phyloP scores from a whole-genome alignment of 2,113 vertebrate species.

The Lophura nycthemera region DNA sequence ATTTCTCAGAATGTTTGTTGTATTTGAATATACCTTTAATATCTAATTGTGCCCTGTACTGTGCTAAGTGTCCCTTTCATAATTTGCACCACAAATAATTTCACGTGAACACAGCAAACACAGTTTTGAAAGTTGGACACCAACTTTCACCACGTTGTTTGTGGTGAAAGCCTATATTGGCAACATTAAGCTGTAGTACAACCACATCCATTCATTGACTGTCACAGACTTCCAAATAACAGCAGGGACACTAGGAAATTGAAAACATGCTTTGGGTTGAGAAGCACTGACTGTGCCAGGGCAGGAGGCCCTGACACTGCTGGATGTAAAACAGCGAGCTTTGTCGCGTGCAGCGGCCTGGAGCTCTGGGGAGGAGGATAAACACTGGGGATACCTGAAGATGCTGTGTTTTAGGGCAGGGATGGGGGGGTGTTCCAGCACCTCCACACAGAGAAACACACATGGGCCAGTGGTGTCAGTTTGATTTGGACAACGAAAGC shows the following conservation, averaged over 20 bases:
- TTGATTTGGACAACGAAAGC: not conserved
- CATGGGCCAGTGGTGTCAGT: too few species aligned
- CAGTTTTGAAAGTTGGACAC: not conserved
- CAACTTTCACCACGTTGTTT: not conserved
- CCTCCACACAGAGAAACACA: not conserved
- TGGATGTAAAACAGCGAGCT: not conserved
- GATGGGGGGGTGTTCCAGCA: too few species aligned
- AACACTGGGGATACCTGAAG: not conserved
- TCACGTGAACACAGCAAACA: not conserved
- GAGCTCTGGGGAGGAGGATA: not conserved
- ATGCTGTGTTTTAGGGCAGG: not conserved
- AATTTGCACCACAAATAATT: not conserved
- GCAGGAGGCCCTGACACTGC: not conserved
- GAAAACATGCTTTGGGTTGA: not conserved
- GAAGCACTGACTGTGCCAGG: not conserved
- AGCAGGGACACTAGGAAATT: not conserved
- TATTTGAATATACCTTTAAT: not conserved
- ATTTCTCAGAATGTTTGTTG: not conserved
- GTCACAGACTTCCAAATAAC: not conserved
- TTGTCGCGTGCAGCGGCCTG: not conserved
- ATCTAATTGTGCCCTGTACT: not conserved
- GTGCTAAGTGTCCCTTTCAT: not conserved
- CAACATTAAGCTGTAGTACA: not conserved
- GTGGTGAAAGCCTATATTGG: not conserved
- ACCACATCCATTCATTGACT: not conserved